Base-by-base conservation (phyloP, 2,888 invertebrate genomes). In the Colletes collaris region DNA sequence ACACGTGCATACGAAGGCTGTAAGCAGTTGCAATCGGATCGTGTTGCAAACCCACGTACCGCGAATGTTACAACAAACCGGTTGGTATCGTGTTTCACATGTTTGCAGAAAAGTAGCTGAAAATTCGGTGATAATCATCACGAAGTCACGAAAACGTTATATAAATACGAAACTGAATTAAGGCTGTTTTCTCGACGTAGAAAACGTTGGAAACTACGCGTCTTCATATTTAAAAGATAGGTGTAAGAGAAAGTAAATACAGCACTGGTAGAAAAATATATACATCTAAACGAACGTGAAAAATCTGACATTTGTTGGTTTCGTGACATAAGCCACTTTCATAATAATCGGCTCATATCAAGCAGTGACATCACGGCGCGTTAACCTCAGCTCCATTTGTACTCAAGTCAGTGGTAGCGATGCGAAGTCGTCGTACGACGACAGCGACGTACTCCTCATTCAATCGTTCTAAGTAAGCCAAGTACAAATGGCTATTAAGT, bases 391-490 rank as follows among this genome's bases (percentile, higher is more conserved):
- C n/a, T 65, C 59, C 68, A 68, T 74, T 78, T 67, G 77, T 56
- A 67, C 65, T 64, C 59, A 70, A 71, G 79, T 75, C 68, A 62
- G 64, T 56, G 68, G 71, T 60, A 37, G 62, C 53, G 65, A 81
- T 71, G 65, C 77, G 73, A 81, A 77, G 71, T 81, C 72, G 76
- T 81, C 80, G 74, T 67, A 56, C 68, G 72, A 80, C 65, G 59
- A 35, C 67, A 63, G 46, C 69, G 13, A 50, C 62, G 58, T 59
- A 19, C 74, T 66, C 53, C 63, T 74, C 75, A 49, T 75, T 79
- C 75, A 79, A 80, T 74, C 79, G 67, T 62, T 75, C 66, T 68
- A 79, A 75, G 79, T 79, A 81, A 81, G 76, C 64, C 79, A 71
- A 79, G 64, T 67, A 75, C 67, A 75, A 79, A 68, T 53, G 40